These are phyloP conservation scores for Strix uralensis DNA, from an alignment of 2,113 vertebrate species.

Conservation along the genomic window DNA sequence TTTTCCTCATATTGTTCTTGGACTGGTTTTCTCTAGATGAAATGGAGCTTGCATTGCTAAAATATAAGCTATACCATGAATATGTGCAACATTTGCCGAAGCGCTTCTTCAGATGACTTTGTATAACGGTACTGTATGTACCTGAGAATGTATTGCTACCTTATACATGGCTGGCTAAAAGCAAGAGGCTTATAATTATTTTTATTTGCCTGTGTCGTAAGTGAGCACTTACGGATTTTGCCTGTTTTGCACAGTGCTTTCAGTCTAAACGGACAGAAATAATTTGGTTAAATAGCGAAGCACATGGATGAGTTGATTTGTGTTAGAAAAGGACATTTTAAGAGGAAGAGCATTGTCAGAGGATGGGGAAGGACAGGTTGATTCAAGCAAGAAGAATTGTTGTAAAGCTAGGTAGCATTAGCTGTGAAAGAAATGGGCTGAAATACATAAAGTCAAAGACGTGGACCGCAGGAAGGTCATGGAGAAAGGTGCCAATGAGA, in stretches of 20 bases:
- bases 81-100: background rate
- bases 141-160: background rate
- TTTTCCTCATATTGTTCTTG: background rate
- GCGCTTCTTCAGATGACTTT: background rate
- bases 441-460: background rate
- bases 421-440: background rate
- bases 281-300: fast-evolving
- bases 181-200: background rate
- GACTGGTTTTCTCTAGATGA: background rate
- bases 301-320: background rate
- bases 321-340: background rate
- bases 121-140: fast-evolving
- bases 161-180: background rate
- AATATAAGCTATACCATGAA: background rate
- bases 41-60: background rate
- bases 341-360: fast-evolving
- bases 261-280: background rate
- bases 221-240: fast-evolving
- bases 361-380: background rate
- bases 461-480: background rate
- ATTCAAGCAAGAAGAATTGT: background rate
- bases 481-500: background rate
- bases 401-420: background rate
- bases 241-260: background rate
- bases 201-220: background rate